These are phyloP conservation scores for Coremacera marginata DNA, from an alignment of 2,888 invertebrate species.

Conservation along the genomic window DNA sequence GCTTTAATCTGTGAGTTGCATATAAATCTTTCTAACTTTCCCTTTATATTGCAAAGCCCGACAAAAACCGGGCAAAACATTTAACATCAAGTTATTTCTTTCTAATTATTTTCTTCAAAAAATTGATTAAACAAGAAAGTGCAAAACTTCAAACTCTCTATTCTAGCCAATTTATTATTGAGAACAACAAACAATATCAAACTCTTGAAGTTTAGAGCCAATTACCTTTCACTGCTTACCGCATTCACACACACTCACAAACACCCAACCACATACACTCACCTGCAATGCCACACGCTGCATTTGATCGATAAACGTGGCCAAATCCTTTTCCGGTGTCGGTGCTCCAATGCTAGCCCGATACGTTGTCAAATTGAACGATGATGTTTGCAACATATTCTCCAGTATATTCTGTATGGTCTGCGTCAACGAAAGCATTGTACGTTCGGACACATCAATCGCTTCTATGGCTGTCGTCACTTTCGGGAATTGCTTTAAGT, in stretches of 20 bases:
- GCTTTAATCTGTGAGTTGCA: too few relatives aligned
- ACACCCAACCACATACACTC: constrained; percentile 37
- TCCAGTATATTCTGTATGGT: constrained; percentile 67
- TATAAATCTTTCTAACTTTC: too few relatives aligned
- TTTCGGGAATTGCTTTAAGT: constrained; percentile 68
- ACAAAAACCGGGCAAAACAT: too few relatives aligned
- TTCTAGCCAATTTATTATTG: neutral
- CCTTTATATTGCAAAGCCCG: too few relatives aligned
- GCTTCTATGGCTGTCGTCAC: constrained; percentile 66
- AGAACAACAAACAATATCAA: too few relatives aligned
- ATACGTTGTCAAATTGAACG: constrained; percentile 68
- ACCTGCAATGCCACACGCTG: constrained; percentile 69
- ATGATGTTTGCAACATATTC: constrained; percentile 67
- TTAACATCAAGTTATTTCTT: too few relatives aligned
- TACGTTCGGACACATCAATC: constrained; percentile 65
- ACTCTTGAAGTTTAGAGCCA: too few relatives aligned
- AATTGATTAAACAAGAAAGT: too few relatives aligned
- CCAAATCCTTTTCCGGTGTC: constrained; percentile 69
- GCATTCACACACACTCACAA: neutral
- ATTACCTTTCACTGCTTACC: neutral
- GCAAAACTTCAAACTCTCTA: too few relatives aligned
- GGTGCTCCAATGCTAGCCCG: constrained; percentile 66
- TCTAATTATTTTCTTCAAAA: too few relatives aligned
- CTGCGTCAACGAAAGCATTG: constrained; percentile 65
- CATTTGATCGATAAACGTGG: constrained; percentile 70